A percentile compares a stretch with the other conserved stretches of the same genome.
Conservation (phyloP, 2,797 vertebrate genomes). For the Macrochelys suwanniensis region DNA sequence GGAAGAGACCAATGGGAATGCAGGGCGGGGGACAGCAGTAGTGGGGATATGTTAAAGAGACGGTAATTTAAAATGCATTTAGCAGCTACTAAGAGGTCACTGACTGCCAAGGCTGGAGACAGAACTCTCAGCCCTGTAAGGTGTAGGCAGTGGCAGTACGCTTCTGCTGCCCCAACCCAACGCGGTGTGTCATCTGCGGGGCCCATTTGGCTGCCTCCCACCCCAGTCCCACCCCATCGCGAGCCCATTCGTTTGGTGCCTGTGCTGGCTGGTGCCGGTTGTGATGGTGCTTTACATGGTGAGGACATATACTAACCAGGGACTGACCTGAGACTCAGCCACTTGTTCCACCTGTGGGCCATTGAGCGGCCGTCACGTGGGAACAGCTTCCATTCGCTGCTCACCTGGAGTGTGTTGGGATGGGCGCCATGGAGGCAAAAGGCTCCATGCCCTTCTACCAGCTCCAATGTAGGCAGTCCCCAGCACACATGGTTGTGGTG, state of each 20-base stretch:
- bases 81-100: not conserved
- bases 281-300: not conserved
- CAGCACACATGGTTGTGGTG: not conserved
- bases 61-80: not conserved
- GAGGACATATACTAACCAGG: too few species aligned
- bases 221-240: not conserved
- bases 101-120: not conserved
- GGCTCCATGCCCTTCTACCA: not conserved
- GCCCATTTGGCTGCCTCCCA: not conserved
- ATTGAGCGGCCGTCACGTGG: not conserved
- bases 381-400: fast-evolving
- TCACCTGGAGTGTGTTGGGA: constrained; percentile 31
- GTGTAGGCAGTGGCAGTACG: not conserved
- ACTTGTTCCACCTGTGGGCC: not conserved
- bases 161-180: too few species aligned
- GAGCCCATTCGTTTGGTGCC: not conserved
- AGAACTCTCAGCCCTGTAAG: not conserved
- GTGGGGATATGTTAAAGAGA: not conserved
- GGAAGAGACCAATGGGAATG: not conserved
- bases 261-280: not conserved
- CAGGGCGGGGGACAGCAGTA: not conserved
- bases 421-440: not conserved
- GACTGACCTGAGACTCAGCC: not conserved
- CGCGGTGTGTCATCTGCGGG: too few species aligned
- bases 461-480: not conserved